Percentiles rank a stretch among this genome's conserved stretches.
These are phyloP conservation scores for Gorsachius goisagi DNA, from an alignment of 2,113 vertebrate species.

Conservation along the genomic window DNA sequence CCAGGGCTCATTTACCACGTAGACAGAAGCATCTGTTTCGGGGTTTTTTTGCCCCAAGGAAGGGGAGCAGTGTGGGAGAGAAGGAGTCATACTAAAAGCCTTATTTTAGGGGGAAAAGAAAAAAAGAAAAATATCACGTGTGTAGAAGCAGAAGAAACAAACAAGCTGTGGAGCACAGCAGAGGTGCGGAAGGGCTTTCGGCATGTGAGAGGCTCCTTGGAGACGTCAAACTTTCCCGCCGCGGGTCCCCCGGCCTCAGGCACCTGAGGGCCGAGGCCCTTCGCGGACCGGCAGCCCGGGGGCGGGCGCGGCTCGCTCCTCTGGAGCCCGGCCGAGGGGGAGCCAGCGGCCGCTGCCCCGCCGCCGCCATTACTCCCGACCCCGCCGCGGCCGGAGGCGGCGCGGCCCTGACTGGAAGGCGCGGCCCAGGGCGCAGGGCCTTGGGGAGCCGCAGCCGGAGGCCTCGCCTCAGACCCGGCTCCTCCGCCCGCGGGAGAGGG, in stretches of 20 bases:
- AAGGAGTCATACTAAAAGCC: background rate
- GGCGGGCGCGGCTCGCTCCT: accelerated
- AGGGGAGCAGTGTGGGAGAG: background rate
- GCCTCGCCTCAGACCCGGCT: background rate
- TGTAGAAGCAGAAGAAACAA: background rate
- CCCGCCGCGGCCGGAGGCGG: background rate
- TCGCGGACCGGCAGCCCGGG: accelerated
- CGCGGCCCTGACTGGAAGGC: background rate
- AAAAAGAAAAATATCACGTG: background rate
- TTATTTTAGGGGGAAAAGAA: background rate
- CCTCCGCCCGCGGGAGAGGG: background rate
- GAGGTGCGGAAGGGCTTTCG: background rate
- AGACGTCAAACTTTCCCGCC: background rate
- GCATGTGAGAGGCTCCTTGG: background rate
- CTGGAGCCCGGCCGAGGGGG: background rate
- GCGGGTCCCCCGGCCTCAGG: background rate
- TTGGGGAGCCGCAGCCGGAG: no score
- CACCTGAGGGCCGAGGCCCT: no score
- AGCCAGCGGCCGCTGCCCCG: background rate
- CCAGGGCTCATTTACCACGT: background rate
- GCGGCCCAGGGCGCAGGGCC: background rate
- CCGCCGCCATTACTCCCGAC: background rate
- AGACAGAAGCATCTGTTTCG: background rate
- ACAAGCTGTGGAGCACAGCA: accelerated
- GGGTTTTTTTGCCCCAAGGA: background rate